Conservation (phyloP, 1,140 invertebrate species). For the Aphidius ervi region DNA sequence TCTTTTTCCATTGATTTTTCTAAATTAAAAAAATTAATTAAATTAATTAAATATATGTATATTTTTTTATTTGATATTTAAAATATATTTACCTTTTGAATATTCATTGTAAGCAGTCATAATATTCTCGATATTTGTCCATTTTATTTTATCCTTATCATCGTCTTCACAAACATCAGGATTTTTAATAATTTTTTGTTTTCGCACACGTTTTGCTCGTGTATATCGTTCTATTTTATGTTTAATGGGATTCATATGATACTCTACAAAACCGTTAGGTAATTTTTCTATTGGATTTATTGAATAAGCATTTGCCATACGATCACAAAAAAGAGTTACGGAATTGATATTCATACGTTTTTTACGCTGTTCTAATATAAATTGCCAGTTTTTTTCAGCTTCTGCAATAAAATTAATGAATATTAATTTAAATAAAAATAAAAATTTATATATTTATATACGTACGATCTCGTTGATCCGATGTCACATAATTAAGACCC, state of each 20-base stretch:
- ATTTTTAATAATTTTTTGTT: conserved; percentile 36
- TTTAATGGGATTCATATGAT: too few species aligned
- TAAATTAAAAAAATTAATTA: conserved; percentile 26
- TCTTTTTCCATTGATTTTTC: conserved; percentile 44
- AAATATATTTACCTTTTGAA: conserved; percentile 40
- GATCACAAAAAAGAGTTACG: conserved; percentile 49
- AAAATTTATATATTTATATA: conserved; percentile 13
- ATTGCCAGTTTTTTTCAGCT: conserved; percentile 50
- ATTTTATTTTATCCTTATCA: conserved; percentile 32
- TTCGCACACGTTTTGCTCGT: conserved; percentile 18
- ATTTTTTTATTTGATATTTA: background rate
- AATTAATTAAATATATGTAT: background rate
- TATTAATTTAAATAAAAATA: conserved; percentile 7
- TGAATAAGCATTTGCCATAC: conserved; percentile 42
- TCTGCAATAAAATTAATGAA: conserved; percentile 34
- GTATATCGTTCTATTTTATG: too few species aligned
- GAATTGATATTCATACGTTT: conserved; percentile 47
- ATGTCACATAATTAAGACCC: conserved; percentile 48
- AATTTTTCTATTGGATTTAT: conserved; percentile 31
- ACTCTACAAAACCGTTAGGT: too few species aligned
- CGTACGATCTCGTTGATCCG: conserved; percentile 45
- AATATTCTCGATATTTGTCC: conserved; percentile 49
- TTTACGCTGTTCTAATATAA: conserved; percentile 49
- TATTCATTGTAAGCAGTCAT: conserved; percentile 47
- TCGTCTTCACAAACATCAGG: conserved; percentile 29